These are phyloP conservation scores for Erebia palarica DNA, from an alignment of 2,888 invertebrate species.

Conservation along the genomic window DNA sequence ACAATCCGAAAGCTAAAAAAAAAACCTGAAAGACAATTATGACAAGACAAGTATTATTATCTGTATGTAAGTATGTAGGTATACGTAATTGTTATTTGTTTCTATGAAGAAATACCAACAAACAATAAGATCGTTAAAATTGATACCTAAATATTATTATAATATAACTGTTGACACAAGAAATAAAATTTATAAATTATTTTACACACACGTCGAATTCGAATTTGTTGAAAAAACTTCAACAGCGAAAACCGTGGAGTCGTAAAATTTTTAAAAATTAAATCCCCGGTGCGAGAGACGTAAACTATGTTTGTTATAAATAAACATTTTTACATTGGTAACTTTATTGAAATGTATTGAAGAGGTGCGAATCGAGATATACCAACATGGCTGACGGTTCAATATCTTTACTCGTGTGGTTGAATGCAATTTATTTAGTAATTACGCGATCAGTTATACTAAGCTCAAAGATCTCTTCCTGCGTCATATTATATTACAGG, in stretches of 20 bases:
- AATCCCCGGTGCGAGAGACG: background rate
- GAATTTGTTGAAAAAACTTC: background rate
- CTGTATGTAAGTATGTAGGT: too few relatives aligned
- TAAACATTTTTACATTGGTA: background rate
- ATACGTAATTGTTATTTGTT: too few relatives aligned
- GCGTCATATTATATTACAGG: background rate
- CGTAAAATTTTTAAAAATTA: conserved; percentile 8
- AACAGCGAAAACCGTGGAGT: conserved; percentile 11
- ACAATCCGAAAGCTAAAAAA: too few relatives aligned
- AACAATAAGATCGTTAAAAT: too few relatives aligned
- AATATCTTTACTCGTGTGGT: background rate
- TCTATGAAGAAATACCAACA: too few relatives aligned
- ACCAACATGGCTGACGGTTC: background rate
- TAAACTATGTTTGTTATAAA: conserved; percentile 4
- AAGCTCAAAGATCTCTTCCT: background rate
- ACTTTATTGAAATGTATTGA: conserved; percentile 3
- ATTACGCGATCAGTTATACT: background rate
- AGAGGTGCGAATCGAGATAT: conserved; percentile 11
- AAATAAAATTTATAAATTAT: conserved; percentile 13
- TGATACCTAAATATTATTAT: too few relatives aligned
- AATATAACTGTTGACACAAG: background rate
- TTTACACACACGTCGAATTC: conserved; percentile 6
- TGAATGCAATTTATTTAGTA: conserved; percentile 6
- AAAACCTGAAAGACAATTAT: too few relatives aligned
- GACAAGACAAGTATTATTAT: too few relatives aligned